Base-by-base conservation (phyloP, 2,113 vertebrate species). In the Pterocles burchelli region DNA sequence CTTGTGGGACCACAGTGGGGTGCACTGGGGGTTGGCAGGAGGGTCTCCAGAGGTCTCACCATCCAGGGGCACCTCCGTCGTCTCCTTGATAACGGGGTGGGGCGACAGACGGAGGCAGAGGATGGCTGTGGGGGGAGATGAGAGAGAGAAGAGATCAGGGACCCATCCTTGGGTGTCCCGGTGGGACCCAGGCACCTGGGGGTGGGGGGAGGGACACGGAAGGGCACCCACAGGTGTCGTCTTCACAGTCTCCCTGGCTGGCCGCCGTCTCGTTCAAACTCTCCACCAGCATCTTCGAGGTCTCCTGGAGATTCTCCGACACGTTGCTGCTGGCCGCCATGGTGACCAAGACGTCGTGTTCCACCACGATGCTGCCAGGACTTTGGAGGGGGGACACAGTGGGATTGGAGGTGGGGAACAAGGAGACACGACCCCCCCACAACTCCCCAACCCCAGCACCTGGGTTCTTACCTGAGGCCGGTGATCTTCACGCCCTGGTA, bases 281-380 rank as follows among this genome's bases (percentile, higher is more conserved):
- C 17, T 7, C 8, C 65, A 82, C 79, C 65, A 82, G 22, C 3
- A 1, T 6, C 43, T 33, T 31, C 3, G 2, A 59, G 16, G 31
- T 9, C 13, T 8, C 22, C 13, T 70, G 4, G 2, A 41, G 26
- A 2, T 16, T 3, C 65, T 36, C 43, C 1, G 28, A 11, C 2
- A 1, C 2, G 54, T 58, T 70, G 52, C 3, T 4, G 28, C 28
- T 49, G 8, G 6, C 10, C 10, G 1, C 3, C 13, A 7, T 2
- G 22, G 28, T 28, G 65, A 82, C 59, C n/a, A 70, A 1, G 43
- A 82, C 4, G 21, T 41, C 8, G 4, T 82, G 79, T 4, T 68
- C 29, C n/a, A 82, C 79, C 79, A 70, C 79, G 11, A 82, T 16
- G n/a, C 78, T 81, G 43, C 78, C 78, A 2, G 51, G 12, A 3